Conservation (phyloP, 2,113 vertebrate genomes). For the Conger conger region DNA sequence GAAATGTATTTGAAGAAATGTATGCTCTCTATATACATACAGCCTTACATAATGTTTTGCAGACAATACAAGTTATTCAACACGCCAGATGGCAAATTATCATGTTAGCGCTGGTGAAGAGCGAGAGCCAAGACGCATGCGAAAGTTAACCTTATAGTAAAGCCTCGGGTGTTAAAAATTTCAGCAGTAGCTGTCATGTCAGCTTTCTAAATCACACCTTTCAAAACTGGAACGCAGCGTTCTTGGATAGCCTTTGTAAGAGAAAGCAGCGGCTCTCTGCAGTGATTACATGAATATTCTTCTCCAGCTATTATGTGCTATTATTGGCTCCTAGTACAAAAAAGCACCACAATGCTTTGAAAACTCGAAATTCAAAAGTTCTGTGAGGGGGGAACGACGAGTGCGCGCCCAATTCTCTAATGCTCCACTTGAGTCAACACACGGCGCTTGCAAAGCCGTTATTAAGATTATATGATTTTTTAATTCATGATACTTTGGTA, state of each 20-base stretch:
- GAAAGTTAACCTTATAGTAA: constrained; percentile 4
- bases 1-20: background rate
- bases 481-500: too few species aligned
- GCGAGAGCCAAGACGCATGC: background rate
- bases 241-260: background rate
- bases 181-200: background rate
- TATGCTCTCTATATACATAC: background rate
- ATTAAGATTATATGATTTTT: too few species aligned
- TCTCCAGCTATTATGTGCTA: background rate
- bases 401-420: too few species aligned
- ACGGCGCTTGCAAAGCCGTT: too few species aligned
- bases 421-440: background rate
- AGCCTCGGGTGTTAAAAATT: background rate
- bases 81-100: constrained; percentile 2
- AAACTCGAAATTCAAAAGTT: background rate
- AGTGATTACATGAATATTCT: background rate
- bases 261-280: background rate
- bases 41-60: background rate
- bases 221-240: background rate
- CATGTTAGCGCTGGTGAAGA: background rate
- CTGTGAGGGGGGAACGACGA: background rate
- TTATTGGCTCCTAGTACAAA: background rate
- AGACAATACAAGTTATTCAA: background rate
- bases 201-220: constrained; percentile 3
- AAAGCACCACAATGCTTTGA: background rate